Base-by-base conservation (phyloP, 1,140 invertebrate genomes). In the Zaprionus nigranus region DNA sequence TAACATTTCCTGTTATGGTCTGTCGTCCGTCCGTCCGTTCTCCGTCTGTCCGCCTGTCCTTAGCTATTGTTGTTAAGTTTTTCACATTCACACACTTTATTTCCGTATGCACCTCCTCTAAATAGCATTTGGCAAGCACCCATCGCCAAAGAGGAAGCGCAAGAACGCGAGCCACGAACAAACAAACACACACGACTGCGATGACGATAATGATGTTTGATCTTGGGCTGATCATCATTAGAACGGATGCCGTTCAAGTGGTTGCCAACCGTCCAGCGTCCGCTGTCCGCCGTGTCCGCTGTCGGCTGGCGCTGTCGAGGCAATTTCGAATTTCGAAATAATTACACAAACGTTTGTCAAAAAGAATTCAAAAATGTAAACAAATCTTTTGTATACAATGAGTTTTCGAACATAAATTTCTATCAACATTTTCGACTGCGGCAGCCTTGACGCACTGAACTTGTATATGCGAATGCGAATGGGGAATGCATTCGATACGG, bases 241-340 rank as follows among this genome's bases (percentile, higher is more conserved):
- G 34, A 46, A 51, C 30, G 24, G 38, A 64, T 71, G 60, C 12
- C 49, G 40, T 2, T 54, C 28, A 73, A 67, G 63, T 73, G 69
- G 63, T 73, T 77, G 69, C 38, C 46, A 36, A 43, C 53, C 40
- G 49, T 22, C 28, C 24, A 61, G 59, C 30, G 77, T 58, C 73
- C 63, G 30, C 15, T 30, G 59, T 54, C 17, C 51, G 40, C 36
- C 58, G 68, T 24, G 28, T 28, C 51, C 26, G 53, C 28, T 30
- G 61, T 28, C 58, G 62, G 49, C 75, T 79, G 79, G 69, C 78
- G 73, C 65, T 77, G 34, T 66, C 74, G 76, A 71, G 70, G 78
- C 75, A 85, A 90, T 77, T 90, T 82, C 70, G 71, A 79, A 90
- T 85, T 90, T 90, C 79, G 84, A 82, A 90, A 90, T 90, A 88